Conservation (phyloP, 2,113 vertebrate species). For the Bos javanicus region DNA sequence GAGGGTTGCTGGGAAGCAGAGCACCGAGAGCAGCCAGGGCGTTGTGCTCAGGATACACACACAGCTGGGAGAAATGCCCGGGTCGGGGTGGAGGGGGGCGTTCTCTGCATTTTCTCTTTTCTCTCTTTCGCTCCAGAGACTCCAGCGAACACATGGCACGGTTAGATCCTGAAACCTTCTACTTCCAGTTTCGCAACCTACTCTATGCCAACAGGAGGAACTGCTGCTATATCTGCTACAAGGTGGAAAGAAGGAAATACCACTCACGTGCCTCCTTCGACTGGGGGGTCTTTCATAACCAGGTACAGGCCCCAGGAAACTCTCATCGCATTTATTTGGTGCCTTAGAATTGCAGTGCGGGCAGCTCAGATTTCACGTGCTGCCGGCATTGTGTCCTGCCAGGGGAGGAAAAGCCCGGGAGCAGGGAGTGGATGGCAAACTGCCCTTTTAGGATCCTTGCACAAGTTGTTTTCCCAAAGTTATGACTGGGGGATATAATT, state of each 20-base stretch:
- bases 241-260: fast-evolving
- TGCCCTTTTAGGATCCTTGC: background rate
- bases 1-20: background rate
- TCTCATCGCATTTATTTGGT: background rate
- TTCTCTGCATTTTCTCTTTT: background rate
- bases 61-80: too few species aligned
- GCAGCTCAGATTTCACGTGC: background rate
- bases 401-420: too few species aligned
- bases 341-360: background rate
- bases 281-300: background rate
- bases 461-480: background rate
- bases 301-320: background rate
- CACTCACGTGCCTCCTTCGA: fast-evolving
- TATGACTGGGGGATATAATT: background rate
- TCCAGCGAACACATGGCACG: fast-evolving
- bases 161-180: fast-evolving
- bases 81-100: fast-evolving
- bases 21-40: fast-evolving
- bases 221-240: background rate
- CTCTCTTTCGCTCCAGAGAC: background rate
- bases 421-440: background rate
- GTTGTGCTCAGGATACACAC: fast-evolving
- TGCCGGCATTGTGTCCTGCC: fast-evolving
- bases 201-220: fast-evolving
- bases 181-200: background rate